Evolutionary conservation across 1,140 invertebrate species (phyloP), one percentile per base, ranked within the genome.

Genomic region (Bombus confusus): DNA sequence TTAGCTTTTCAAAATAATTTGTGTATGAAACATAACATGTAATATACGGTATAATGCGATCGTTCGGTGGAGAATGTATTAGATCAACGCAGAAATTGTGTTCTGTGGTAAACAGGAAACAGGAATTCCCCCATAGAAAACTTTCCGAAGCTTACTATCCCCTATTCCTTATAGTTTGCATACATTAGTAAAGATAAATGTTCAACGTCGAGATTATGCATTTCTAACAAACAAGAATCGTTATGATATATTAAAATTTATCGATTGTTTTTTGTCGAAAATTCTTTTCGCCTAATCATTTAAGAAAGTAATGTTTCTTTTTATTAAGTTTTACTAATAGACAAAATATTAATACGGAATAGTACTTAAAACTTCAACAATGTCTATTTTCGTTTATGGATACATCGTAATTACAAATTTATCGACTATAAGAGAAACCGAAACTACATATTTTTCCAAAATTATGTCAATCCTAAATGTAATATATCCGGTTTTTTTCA

Each of bases 31-130:
- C 28, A 37, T 12, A 74, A 52, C 41, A 13, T 25, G 41, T 47
- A 31, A 31, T 47, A 34, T 18, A 34, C 15, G 15, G 37, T 9
- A 64, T 77, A 77, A 77, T 41, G 25, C 8, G 28, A 57, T 39
- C 47, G 37, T 57, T 28, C 34, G 37, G 15, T 13, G 28, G 37
- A 41, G 28, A 77, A 41, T 57, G 75, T 77, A 62, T 62, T 77
- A 62, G 75, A 77, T 77, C 57, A 77, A 64, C 34, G 37, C 13
- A 62, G 75, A 77, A 62, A 77, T 59, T 64, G 28, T 62, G 28
- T 41, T 62, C 28, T 10, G 15, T 22, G 57, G 52, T 62, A 77
- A 77, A 76, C 74, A 62, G 74, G 74, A 76, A 76, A 12, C 75
- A 39, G 37, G n/a, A 62, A 77, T 62, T 59, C 74, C 37, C 39